Base-by-base conservation (phyloP, 2,797 vertebrate species). In the Crenichthys baileyi region DNA sequence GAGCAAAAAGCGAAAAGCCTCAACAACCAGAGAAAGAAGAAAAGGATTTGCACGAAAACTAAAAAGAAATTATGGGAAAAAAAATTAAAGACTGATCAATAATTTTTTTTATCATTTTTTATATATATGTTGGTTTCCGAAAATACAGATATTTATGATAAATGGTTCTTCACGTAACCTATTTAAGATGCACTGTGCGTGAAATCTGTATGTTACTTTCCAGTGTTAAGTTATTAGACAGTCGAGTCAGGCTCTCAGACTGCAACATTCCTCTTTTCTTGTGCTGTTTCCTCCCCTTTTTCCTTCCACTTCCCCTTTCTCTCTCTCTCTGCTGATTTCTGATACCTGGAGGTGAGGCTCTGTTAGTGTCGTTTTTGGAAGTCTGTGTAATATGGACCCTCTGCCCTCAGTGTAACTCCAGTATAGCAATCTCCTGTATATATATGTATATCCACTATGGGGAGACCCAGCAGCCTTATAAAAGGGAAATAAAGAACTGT, bases 401-500 rank as follows among this genome's bases (percentile, higher is more conserved):
- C 90, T 92, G 87, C 93, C 80, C 91, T 94, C 94, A 89, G 85
- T 94, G 95, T 96, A 94, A 95, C 92, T 94, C 92, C 94, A 94
- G 93, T 95, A 95, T 95, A 95, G 92, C 94, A 95, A 93, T 92
- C 93, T 95, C 94, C 92, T 95, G 93, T 95, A 93, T 93, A 94
- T 93, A 94, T 95, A 93, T 91, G 92, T 95, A 95, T 95, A 96
- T 94, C 93, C 94, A 95, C 92, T 87, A 94, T 93, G 94, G 94
- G 92, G 93, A 94, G 89, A 95, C 93, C 94, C 94, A 95, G 93
- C 95, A 94, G 95, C 95, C 95, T 94, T 96, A 96, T 95, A 89
- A 94, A 96, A 95, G 94, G 94, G 95, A 95, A 95, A 96, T 96
- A 96, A 96, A 96, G 91, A 95, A 95, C 94, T 95, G 94, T 95